Base-by-base conservation (phyloP, 2,797 vertebrate genomes). In the Gobionotothen gibberifrons region DNA sequence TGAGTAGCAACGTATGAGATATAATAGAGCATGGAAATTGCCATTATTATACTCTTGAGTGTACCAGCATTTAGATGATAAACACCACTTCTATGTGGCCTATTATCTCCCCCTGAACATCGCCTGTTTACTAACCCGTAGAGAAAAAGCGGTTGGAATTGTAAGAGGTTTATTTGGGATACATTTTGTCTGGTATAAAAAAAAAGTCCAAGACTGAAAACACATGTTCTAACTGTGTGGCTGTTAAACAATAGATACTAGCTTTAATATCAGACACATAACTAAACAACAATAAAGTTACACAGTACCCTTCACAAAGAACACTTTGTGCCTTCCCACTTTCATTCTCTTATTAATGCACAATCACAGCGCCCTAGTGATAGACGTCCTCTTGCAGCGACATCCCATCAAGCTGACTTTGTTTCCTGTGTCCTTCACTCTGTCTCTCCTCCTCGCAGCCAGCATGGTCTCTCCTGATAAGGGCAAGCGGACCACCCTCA, bases 401-500 rank as follows among this genome's bases (percentile, higher is more conserved):
- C n/a, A 13, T 57, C 12, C 16, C 8, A 29, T 57, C 22, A 76
- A 39, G 53, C 42, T 1, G 3, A 10, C 48, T 51, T 63, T 64
- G 36, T 81, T 54, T 67, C 14, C 5, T 56, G 26, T 74, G 12
- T 76, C 72, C 15, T 69, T 76, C 47, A 75, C 15, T 55, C 39
- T 43, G 3, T 66, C 39, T 72, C 44, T 60, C 47, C 47, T 71
- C 53, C 62, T 66, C 64, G 64, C 88, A 99, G 98, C 98, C 64
- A 99, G 98, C 85, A 97, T 99, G 94, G 97, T 97, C 60, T 98
- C 98, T 44, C 97, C 98, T 1, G 98, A 99, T 90, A 99, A 99
- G 93, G 94, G 95, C 52, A 93, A 96, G 57, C 96, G 97, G 84
- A 95, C 93, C 92, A 86, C 95, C 76, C 94, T 97, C 1, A 92